Evolutionary conservation across 2,888 invertebrate species (phyloP).

Genomic region (Acheta domesticus): DNA sequence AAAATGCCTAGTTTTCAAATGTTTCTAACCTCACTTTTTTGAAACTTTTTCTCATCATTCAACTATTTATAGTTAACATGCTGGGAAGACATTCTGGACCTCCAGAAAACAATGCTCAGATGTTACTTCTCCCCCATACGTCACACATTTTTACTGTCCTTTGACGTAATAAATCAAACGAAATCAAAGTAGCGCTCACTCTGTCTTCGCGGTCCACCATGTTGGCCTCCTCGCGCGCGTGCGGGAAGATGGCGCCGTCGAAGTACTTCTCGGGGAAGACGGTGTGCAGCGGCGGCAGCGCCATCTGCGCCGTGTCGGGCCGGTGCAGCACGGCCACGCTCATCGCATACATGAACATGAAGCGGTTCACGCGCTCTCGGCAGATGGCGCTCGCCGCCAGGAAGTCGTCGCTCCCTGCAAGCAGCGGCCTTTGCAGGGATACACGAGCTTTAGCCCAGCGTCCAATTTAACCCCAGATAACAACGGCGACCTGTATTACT

Average conservation of each 20-base stretch:
- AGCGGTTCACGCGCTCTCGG: constrained; percentile 72
- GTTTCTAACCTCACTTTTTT: too few species aligned
- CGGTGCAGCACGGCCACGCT: constrained; percentile 74
- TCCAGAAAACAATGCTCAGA: too few species aligned
- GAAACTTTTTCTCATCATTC: too few species aligned
- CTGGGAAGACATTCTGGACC: too few species aligned
- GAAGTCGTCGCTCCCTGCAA: constrained; percentile 56
- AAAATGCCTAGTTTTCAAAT: too few species aligned
- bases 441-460: too few species aligned
- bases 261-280: constrained; percentile 80
- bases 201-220: constrained; percentile 59
- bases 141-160: too few species aligned
- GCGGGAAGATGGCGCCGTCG: constrained; percentile 66
- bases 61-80: too few species aligned
- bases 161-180: too few species aligned
- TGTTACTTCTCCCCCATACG: too few species aligned
- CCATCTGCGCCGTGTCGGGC: constrained; percentile 64
- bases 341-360: constrained; percentile 74
- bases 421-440: constrained; percentile 58
- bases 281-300: constrained; percentile 70
- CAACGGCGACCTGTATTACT: too few species aligned
- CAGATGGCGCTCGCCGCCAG: constrained; percentile 67
- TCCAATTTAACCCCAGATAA: too few species aligned
- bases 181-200: constrained; percentile 47
- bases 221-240: constrained; percentile 66